Base-by-base conservation (phyloP, 1,140 invertebrate genomes). In the Nasonia vitripennis region DNA sequence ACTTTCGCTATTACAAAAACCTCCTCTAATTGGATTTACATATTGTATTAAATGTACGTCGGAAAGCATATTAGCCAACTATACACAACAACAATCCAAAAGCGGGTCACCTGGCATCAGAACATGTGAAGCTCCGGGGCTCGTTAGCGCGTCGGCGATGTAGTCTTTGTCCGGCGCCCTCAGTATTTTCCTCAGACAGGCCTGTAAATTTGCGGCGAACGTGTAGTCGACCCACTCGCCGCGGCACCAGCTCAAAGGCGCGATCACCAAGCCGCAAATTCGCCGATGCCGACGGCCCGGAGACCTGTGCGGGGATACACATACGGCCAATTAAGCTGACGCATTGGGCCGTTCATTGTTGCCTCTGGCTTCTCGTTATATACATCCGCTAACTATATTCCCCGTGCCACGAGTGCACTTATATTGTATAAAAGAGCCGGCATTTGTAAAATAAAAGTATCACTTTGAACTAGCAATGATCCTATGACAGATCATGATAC, bases 181-280 rank as follows among this genome's bases (percentile, higher is more conserved):
- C 41, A 93, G 87, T 81, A 92, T 85, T 62, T 83, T 48, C 73
- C 83, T 41, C 78, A 93, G 81, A 70, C 90, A 91, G 73, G 94
- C 91, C 17, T 87, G 81, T 48, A 95, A 89, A 83, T 92, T 94
- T 20, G 93, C 95, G 41, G 91, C 93, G 84, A 95, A 92, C 17
- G 95, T 95, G 87, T 95, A 94, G 86, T 95, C 94, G 87, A 95
- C 94, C 94, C 94, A 94, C 91, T 95, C 95, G 12, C 94, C 94
- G 20, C 93, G 93, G 92, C 94, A 95, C 94, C 95, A 95, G 81
- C 93, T 94, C 87, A 95, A 91, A 86, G 94, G 92, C 78, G 94
- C 94, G 62, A 95, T 92, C 86, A 95, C 94, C 83, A 95, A 92
- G 48, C 95, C 95, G 71, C 89, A 91, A 80, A 92, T 87, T 51